A percentile compares a stretch with the other conserved stretches of the same genome.
These are phyloP conservation scores for Drosophila pandora DNA, from an alignment of 1,140 invertebrate genomes.

Conservation along the genomic window DNA sequence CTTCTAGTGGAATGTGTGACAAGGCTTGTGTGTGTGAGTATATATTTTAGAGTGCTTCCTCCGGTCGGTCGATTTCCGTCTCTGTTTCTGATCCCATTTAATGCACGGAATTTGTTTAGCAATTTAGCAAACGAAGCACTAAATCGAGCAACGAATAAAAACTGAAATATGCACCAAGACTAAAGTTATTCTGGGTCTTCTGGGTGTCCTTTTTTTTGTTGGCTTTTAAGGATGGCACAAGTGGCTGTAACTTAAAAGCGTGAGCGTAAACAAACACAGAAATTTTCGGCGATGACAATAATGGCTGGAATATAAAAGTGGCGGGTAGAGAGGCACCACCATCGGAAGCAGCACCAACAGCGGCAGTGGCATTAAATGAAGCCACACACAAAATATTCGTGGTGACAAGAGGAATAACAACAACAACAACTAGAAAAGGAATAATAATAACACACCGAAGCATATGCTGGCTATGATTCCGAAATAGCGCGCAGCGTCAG, in stretches of 20 bases:
- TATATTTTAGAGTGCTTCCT: constrained; percentile 40
- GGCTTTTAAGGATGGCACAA: constrained; percentile 15
- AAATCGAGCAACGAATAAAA: constrained; percentile 32
- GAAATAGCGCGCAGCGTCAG: constrained; percentile 52
- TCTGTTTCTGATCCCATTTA: constrained; percentile 42
- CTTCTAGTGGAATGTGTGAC: neutral
- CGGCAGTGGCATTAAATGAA: constrained; percentile 49
- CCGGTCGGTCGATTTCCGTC: constrained; percentile 13
- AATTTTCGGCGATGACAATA: constrained; percentile 28
- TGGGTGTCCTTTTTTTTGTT: constrained; percentile 10
- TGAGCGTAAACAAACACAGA: constrained; percentile 51
- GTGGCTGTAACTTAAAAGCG: constrained; percentile 38
- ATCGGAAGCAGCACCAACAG: constrained; percentile 24
- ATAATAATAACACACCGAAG: constrained; percentile 27
- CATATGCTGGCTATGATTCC: constrained; percentile 48
- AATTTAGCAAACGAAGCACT: constrained; percentile 30
- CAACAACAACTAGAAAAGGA: neutral
- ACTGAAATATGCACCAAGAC: constrained; percentile 20
- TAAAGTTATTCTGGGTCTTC: neutral
- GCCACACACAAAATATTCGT: constrained; percentile 49
- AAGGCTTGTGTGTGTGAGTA: constrained; percentile 12
- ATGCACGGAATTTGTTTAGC: constrained; percentile 43
- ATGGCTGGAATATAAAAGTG: constrained; percentile 16
- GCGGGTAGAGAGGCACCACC: neutral
- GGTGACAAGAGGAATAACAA: constrained; percentile 42